Conservation (phyloP, 2,797 vertebrate species). For the Sebastes glaucus region DNA sequence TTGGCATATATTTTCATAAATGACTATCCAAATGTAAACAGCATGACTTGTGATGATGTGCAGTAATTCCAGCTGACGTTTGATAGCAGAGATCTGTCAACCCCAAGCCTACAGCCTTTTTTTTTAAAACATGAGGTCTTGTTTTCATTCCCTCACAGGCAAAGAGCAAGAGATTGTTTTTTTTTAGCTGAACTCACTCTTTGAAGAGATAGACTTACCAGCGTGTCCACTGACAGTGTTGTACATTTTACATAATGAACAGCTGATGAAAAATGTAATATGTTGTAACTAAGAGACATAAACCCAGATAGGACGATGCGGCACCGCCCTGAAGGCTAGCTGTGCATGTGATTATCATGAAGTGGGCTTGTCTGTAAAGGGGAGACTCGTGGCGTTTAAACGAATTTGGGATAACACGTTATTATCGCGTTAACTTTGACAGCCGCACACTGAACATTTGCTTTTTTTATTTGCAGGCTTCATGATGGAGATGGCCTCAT, state of each 20-base stretch:
- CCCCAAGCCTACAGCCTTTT: background rate
- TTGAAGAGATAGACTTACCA: background rate
- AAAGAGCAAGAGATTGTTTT: background rate
- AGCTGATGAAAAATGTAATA: background rate
- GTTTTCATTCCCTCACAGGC: background rate
- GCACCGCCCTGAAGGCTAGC: too few species aligned
- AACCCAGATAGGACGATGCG: too few species aligned
- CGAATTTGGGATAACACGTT: too few species aligned
- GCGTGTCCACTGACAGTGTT: background rate
- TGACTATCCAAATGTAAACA: background rate
- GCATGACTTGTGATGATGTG: background rate
- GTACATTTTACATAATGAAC: background rate
- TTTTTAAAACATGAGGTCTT: background rate
- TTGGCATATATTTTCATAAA: background rate
- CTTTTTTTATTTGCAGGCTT: slow-evolving; percentile 84
- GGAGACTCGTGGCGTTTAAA: too few species aligned
- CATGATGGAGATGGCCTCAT: slow-evolving; percentile 99
- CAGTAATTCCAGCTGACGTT: background rate
- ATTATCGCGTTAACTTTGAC: too few species aligned
- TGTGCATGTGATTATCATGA: too few species aligned
- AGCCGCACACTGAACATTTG: too few species aligned
- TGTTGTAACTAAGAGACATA: background rate
- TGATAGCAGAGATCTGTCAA: background rate
- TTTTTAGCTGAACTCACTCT: background rate
- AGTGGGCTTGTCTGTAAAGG: too few species aligned